Evolutionary conservation across 2,797 vertebrate species (phyloP).

Genomic region (Sebastes aleutianus): DNA sequence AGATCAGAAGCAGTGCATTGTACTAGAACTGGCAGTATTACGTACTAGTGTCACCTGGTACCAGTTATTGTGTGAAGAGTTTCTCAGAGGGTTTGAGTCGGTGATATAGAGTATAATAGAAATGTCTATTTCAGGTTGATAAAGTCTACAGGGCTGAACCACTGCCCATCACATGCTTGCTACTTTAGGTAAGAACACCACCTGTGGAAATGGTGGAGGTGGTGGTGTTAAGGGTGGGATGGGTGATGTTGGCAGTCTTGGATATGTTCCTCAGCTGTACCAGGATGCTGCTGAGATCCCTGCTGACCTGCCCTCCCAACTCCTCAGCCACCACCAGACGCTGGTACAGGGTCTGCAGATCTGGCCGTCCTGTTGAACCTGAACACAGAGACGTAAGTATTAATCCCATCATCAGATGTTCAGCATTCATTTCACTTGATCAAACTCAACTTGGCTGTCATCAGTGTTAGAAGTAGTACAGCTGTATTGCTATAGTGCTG

Average conservation of each 20-base stretch:
- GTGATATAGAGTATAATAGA: not conserved
- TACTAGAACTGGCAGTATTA: not conserved
- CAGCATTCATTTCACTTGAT: not conserved
- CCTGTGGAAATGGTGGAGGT: slow-evolving; percentile 8
- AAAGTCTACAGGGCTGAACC: too few relatives aligned
- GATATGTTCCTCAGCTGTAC: slow-evolving; percentile 54
- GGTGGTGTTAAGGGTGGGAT: not conserved
- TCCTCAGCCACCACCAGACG: slow-evolving; percentile 65
- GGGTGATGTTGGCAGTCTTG: not conserved
- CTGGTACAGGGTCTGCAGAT: slow-evolving; percentile 45
- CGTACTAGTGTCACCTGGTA: not conserved
- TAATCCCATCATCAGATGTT: too few relatives aligned
- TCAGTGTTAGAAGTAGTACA: not conserved
- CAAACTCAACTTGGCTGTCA: not conserved
- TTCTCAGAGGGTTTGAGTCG: not conserved
- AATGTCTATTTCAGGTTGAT: too few relatives aligned
- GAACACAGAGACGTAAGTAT: not conserved
- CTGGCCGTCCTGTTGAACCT: not conserved
- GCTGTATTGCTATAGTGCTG: not conserved
- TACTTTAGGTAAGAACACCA: not conserved
- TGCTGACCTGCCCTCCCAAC: slow-evolving; percentile 48
- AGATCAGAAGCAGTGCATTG: not conserved
- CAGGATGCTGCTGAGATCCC: slow-evolving; percentile 57
- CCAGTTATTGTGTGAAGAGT: not conserved
- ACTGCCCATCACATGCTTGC: not conserved